Conservation (phyloP, 2,797 vertebrate species). For the Sebastes minor region DNA sequence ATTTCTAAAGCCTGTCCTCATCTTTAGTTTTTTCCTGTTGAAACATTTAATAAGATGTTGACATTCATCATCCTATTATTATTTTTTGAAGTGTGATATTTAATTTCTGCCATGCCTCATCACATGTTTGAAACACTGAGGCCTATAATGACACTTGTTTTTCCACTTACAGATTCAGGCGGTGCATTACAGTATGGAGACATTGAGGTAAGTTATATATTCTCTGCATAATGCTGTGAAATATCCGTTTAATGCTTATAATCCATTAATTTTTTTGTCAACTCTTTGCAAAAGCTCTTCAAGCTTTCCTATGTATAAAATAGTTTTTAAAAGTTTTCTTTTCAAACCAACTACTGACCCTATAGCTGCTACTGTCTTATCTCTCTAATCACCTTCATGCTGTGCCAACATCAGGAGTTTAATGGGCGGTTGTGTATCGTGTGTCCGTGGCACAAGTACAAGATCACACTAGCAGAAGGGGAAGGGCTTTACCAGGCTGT, state of each 20-base stretch:
- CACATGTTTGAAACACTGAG: not conserved
- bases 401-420: conserved; percentile 83
- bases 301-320: not conserved
- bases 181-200: conserved; percentile 89
- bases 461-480: conserved; percentile 91
- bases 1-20: not conserved
- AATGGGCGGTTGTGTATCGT: conserved; percentile 87
- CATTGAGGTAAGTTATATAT: conserved; percentile 87
- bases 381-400: not conserved
- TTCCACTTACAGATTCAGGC: conserved; percentile 86
- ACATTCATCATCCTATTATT: not conserved
- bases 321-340: not conserved
- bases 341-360: not conserved
- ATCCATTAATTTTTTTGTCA: not conserved
- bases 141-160: not conserved
- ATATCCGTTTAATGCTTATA: not conserved
- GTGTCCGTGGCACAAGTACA: conserved; percentile 96
- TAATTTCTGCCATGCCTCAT: not conserved
- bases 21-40: not conserved
- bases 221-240: not conserved
- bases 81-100: not conserved
- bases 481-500: conserved; percentile 91
- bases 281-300: not conserved
- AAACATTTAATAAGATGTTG: not conserved
- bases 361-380: not conserved